These are phyloP conservation scores for Eulemur rufifrons DNA, from an alignment of 2,113 vertebrate genomes.

Conservation along the genomic window DNA sequence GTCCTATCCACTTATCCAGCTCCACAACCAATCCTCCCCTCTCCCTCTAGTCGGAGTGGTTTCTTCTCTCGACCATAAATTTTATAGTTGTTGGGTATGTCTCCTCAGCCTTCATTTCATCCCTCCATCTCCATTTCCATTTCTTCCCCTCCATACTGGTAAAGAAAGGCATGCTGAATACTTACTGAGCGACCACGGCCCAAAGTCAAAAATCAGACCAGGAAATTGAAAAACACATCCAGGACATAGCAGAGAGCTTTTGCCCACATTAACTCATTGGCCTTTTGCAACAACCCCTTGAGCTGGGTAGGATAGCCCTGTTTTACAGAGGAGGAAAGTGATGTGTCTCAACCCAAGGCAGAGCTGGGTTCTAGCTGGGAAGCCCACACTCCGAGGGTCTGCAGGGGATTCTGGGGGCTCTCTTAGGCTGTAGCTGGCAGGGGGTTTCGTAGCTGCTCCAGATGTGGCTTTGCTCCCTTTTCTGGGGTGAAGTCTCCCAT, in stretches of 20 bases:
- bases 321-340: constrained; percentile 7
- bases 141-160: background rate
- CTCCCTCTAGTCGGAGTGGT: background rate
- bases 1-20: background rate
- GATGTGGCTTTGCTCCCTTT: background rate
- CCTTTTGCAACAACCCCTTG: background rate
- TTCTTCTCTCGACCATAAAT: background rate
- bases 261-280: background rate
- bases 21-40: background rate
- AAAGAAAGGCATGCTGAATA: constrained; percentile 12
- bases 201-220: background rate
- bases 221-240: background rate
- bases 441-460: background rate
- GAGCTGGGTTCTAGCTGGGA: background rate
- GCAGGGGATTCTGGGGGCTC: background rate
- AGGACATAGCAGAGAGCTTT: background rate
- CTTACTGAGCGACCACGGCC: background rate
- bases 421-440: background rate
- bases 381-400: background rate
- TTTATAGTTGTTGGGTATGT: background rate
- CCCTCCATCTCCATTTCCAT: background rate
- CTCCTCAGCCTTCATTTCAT: background rate
- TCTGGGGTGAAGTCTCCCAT: background rate
- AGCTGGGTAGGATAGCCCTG: background rate
- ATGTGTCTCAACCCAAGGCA: background rate